A percentile compares a stretch with the other conserved stretches of the same genome.
These are phyloP conservation scores for Ophioninae sp. DNA, from an alignment of 2,888 invertebrate species.

Conservation along the genomic window DNA sequence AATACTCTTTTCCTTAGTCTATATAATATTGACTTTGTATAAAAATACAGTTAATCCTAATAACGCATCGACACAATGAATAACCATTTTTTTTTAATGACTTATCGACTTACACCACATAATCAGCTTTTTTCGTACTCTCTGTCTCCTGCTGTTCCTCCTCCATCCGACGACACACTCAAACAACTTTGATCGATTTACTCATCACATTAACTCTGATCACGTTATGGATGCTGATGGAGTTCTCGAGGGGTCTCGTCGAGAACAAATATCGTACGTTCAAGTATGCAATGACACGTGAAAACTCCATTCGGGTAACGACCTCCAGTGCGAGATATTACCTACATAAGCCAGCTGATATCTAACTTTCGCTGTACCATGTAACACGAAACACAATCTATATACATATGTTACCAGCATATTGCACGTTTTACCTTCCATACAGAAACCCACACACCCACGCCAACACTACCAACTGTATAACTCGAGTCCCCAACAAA, in stretches of 20 bases:
- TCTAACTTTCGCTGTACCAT: background rate
- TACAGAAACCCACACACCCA: background rate
- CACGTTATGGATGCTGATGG: background rate
- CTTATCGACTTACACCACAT: no score
- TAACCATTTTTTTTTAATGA: no score
- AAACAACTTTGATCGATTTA: no score
- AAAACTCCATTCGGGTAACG: background rate
- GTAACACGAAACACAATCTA: background rate
- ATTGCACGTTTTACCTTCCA: background rate
- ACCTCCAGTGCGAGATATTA: background rate
- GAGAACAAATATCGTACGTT: background rate
- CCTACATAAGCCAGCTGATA: background rate
- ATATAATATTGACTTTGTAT: no score
- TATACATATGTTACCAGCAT: background rate
- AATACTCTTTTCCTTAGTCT: no score
- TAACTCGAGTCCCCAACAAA: conserved; percentile 25
- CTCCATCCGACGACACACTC: no score
- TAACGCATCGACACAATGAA: no score
- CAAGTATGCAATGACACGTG: conserved; percentile 4
- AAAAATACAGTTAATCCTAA: no score
- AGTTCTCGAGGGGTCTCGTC: background rate
- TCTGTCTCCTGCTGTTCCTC: no score
- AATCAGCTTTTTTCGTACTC: no score
- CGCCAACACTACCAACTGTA: background rate
- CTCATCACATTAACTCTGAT: background rate